These are phyloP conservation scores for Physella acuta DNA, from an alignment of 1,140 invertebrate genomes.

Conservation along the genomic window DNA sequence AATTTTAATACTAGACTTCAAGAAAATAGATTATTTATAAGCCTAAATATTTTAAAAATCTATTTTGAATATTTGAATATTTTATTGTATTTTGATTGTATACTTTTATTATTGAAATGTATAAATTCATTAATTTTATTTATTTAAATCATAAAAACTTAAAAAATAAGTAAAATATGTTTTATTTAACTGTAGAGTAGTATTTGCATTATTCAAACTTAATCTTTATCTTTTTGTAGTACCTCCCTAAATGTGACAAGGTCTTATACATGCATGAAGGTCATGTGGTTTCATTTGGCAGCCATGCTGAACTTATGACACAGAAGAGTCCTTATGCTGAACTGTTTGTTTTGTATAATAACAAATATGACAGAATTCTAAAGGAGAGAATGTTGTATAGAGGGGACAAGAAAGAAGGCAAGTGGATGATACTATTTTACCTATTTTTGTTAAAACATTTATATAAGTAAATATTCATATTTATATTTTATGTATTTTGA, in stretches of 20 bases:
- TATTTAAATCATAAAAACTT: background rate
- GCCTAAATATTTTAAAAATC: too few species aligned
- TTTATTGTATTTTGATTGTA: background rate
- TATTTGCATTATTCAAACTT: too few species aligned
- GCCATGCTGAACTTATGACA: conserved; percentile 50
- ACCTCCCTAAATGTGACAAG: conserved; percentile 62
- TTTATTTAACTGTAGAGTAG: too few species aligned
- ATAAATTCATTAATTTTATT: background rate
- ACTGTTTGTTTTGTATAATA: conserved; percentile 30
- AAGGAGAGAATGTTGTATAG: conserved; percentile 27
- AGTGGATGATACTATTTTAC: background rate
- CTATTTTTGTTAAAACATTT: too few species aligned
- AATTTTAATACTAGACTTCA: too few species aligned
- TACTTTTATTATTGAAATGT: background rate
- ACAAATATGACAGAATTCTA: conserved; percentile 34
- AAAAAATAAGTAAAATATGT: background rate
- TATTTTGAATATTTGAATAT: too few species aligned
- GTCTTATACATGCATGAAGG: conserved; percentile 64
- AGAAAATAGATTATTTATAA: too few species aligned
- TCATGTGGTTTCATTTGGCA: conserved; percentile 52
- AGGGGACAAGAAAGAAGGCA: conserved; percentile 20
- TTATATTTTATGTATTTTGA: too few species aligned
- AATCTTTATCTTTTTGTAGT: conserved; percentile 38
- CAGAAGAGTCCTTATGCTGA: conserved; percentile 48
- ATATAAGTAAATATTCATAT: too few species aligned